Conservation (phyloP, 2,888 invertebrate species). For the Lampropteryx suffumata region DNA sequence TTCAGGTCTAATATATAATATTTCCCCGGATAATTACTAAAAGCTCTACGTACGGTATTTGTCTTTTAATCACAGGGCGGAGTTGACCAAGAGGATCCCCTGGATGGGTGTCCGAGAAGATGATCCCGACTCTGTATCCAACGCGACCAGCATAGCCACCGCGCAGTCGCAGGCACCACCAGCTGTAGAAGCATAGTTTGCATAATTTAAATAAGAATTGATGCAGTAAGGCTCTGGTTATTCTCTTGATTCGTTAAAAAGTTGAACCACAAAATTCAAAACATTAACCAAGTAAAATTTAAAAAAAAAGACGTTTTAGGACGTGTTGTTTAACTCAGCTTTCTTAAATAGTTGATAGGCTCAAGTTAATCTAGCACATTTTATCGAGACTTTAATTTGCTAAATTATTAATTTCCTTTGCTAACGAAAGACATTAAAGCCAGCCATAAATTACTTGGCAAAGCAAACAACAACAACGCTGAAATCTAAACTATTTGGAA, state of each 20-base stretch:
- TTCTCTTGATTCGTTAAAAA: no score
- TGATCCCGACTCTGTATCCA: constrained; percentile 82
- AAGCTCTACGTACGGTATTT: no score
- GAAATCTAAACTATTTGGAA: constrained; percentile 18
- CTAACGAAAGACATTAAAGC: constrained; percentile 20
- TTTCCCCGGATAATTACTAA: no score
- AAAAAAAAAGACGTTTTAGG: no score
- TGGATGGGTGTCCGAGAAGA: constrained; percentile 89
- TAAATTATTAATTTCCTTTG: constrained; percentile 15
- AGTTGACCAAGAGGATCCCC: constrained; percentile 90
- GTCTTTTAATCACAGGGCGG: constrained; percentile 84
- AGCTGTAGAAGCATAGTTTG: constrained; percentile 52
- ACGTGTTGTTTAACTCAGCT: no score
- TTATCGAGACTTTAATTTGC: constrained; percentile 2
- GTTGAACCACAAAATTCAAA: no score
- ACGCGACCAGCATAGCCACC: constrained; percentile 73
- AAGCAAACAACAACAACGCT: constrained; percentile 19
- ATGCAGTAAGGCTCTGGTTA: constrained; percentile 13
- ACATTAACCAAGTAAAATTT: no score
- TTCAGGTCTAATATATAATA: no score
- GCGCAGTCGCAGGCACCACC: constrained; percentile 47
- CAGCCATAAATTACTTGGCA: constrained; percentile 20
- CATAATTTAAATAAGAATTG: background rate
- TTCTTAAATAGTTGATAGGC: no score
- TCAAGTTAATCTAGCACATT: background rate